These are phyloP conservation scores for Heteromyza rotundicornis DNA, from an alignment of 2,888 invertebrate genomes.

Conservation along the genomic window DNA sequence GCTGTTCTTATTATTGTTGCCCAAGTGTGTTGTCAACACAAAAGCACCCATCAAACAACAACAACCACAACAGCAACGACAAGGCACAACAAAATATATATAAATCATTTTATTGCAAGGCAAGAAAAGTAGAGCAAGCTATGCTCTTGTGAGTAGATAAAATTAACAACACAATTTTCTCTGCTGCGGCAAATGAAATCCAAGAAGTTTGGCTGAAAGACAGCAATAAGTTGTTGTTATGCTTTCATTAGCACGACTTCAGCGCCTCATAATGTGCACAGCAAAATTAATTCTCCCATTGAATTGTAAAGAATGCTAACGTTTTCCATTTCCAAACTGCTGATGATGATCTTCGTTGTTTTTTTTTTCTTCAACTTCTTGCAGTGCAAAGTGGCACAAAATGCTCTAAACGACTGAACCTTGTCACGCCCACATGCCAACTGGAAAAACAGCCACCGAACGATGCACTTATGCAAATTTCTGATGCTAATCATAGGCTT, in stretches of 20 bases:
- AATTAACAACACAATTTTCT: not conserved
- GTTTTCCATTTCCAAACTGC: not conserved
- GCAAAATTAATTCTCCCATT: too few relatives aligned
- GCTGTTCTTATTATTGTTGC: not conserved
- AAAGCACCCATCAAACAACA: not conserved
- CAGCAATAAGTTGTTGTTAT: conserved; percentile 43
- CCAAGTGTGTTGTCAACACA: not conserved
- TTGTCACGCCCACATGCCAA: not conserved
- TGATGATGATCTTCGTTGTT: too few relatives aligned
- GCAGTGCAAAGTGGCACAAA: not conserved
- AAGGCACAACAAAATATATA: not conserved
- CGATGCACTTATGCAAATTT: conserved; percentile 42
- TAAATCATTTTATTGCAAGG: conserved; percentile 5
- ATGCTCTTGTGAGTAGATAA: too few relatives aligned
- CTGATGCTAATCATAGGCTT: conserved; percentile 23
- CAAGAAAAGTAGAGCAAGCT: conserved; percentile 49
- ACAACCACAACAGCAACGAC: too few relatives aligned
- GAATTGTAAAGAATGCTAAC: too few relatives aligned
- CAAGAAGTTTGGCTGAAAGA: conserved; percentile 35
- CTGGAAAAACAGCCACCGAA: conserved; percentile 25
- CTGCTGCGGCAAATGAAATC: not conserved
- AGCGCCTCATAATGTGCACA: too few relatives aligned
- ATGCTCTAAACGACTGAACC: not conserved
- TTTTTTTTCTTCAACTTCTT: too few relatives aligned
- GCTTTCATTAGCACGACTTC: conserved; percentile 48